Base-by-base conservation (phyloP, 2,888 invertebrate species). In the Phrixothrix hirtus region DNA sequence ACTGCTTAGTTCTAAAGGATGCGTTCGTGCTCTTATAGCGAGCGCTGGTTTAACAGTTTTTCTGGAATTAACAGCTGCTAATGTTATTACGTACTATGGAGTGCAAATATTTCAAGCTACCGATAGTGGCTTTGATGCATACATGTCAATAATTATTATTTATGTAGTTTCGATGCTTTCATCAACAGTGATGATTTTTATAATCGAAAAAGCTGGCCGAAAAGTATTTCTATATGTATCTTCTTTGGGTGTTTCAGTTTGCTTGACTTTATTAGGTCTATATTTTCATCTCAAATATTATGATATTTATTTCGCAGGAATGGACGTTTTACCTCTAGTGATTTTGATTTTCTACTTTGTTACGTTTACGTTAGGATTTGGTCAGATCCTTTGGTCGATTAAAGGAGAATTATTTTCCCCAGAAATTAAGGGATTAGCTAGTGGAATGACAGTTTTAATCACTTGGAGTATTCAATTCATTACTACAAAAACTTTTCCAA, bases 1-100 rank as follows among this genome's bases (percentile, higher is more conserved):
- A 65, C 77, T 89, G 60, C 70, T 86, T 1, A 77, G 79, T 1
- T 81, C 80, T 60, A 79, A 79, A 5, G 83, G 83, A 0, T 80
- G 86, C 1, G 79, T 84, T 27, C 84, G 80, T 67, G 91, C 90
- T 0, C 77, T 92, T 45, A 70, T 86, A 36, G 86, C 88, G 46
- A 83, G 85, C 2, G 78, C 88, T 26, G 82, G 87, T 14, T 81
- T 90, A 58, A 90, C 92, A 88, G 83, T 89, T 68, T 88, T 88
- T 75, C 89, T 89, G 65, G 89, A 90, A 71, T 82, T 88, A 67
- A 87, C 87, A 49, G 89, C 89, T 51, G 81, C 89, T 60, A 88
- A 89, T 75, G 88, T 88, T 1, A 86, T 89, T 57, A 86, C 88
- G 61, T 89, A 89, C 75, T 89, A 88, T 69, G 84, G 87, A 0